Conservation (phyloP, 2,797 vertebrate species). For the Erpetoichthys calabaricus region DNA sequence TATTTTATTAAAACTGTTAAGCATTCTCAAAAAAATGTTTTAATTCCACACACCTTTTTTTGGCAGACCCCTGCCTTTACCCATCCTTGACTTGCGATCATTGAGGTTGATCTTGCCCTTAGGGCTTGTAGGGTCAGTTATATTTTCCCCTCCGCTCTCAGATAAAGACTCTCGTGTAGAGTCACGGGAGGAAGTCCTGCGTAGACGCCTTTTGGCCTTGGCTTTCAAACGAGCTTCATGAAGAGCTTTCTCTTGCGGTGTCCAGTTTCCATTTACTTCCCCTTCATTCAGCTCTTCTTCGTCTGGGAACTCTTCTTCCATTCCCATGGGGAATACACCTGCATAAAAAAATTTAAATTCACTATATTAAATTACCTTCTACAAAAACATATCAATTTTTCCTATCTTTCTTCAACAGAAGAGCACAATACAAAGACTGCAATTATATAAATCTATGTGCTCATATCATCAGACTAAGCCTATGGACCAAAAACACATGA, state of each 20-base stretch:
- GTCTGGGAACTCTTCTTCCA: conserved; percentile 23
- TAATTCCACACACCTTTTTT: conserved; percentile 58
- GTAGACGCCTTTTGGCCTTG: conserved; percentile 63
- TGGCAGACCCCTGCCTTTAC: conserved; percentile 70
- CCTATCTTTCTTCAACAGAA: no score
- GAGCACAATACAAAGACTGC: no score
- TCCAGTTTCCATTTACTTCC: conserved; percentile 58
- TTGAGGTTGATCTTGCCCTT: conserved; percentile 46
- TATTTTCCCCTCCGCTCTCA: conserved; percentile 39
- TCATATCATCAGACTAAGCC: no score
- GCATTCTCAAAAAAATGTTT: no score
- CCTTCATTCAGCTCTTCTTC: conserved; percentile 33
- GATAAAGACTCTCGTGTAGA: conserved; percentile 56
- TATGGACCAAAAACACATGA: no score
- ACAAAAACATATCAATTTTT: no score
- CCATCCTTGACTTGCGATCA: conserved; percentile 64
- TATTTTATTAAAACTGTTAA: no score
- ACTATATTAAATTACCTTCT: no score
- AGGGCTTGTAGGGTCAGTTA: conserved; percentile 50
- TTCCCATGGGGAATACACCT: conserved; percentile 32
- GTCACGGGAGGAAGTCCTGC: conserved; percentile 63
- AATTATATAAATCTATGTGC: no score
- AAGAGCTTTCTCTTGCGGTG: conserved; percentile 66
- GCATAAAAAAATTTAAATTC: conserved; percentile 4
- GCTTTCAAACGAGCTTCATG: conserved; percentile 69